Evolutionary conservation across 64 coral and sea anemone species (phyloP).

Genomic region (Dendronephthya gigantea): DNA sequence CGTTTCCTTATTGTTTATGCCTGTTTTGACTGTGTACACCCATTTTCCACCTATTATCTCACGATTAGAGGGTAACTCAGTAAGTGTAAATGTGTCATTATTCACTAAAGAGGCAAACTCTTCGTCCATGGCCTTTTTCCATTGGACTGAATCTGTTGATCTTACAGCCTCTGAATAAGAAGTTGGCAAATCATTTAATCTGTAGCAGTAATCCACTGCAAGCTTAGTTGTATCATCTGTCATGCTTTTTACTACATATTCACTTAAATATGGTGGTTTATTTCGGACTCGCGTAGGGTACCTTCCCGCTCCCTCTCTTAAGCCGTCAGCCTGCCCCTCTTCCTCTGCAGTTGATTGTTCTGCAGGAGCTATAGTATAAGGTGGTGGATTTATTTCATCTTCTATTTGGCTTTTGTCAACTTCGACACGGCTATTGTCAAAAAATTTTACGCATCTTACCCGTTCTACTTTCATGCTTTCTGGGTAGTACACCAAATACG

Average conservation of each 20-base stretch:
- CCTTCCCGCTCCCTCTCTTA: too few species aligned
- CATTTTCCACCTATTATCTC: slow-evolving; percentile 34
- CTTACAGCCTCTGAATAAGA: slow-evolving; percentile 6
- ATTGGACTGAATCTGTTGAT: neutral
- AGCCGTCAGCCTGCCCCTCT: too few species aligned
- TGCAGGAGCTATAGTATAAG: neutral
- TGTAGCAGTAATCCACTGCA: slow-evolving; percentile 27
- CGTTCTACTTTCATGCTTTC: neutral
- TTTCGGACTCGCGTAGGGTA: slow-evolving; percentile 12
- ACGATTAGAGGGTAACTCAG: slow-evolving; percentile 3
- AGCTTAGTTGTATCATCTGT: slow-evolving; percentile 2
- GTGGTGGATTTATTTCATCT: neutral
- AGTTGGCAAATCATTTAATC: neutral
- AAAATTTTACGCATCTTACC: slow-evolving; percentile 29
- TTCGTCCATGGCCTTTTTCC: slow-evolving; percentile 29
- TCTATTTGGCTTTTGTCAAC: neutral
- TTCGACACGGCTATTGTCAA: slow-evolving; percentile 4
- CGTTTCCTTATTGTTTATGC: slow-evolving; percentile 10
- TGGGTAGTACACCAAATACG: slow-evolving; percentile 33
- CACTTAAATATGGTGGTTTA: slow-evolving; percentile 15
- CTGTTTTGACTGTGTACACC: slow-evolving; percentile 32
- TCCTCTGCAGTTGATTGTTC: neutral
- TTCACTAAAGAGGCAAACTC: neutral
- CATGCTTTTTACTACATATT: too few species aligned
- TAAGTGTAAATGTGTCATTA: slow-evolving; percentile 23